A percentile compares a stretch with the other conserved stretches of the same genome.
Evolutionary conservation across 2,797 vertebrate species (phyloP).

Genomic region (Enteromius viviparus): DNA sequence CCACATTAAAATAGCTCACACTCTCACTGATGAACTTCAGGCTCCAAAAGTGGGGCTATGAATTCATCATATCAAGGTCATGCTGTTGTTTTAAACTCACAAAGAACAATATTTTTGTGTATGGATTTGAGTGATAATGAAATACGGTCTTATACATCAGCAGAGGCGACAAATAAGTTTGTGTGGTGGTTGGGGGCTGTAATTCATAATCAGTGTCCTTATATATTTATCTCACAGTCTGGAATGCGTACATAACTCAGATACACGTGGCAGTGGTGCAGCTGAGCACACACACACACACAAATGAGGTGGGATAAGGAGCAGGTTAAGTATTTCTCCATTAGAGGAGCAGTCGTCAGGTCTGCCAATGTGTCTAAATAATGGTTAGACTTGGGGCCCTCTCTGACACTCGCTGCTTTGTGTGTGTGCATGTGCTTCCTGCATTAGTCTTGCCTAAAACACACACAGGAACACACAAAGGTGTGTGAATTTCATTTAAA

Average conservation of each 20-base stretch:
- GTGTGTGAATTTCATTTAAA: constrained; percentile 35
- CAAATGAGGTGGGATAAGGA: constrained; percentile 45
- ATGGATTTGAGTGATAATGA: constrained; percentile 55
- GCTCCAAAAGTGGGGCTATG: constrained; percentile 76
- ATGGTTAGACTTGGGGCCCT: constrained; percentile 50
- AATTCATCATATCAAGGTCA: constrained; percentile 84
- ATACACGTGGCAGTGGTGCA: constrained; percentile 13
- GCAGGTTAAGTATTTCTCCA: constrained; percentile 51
- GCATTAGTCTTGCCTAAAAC: neutral
- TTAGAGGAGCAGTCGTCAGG: constrained; percentile 52
- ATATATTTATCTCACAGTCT: constrained; percentile 26
- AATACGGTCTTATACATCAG: constrained; percentile 42
- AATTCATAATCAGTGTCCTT: constrained; percentile 51
- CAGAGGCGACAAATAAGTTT: constrained; percentile 13
- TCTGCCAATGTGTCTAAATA: constrained; percentile 58
- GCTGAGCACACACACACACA: neutral
- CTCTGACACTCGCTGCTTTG: constrained; percentile 34
- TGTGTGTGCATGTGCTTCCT: constrained; percentile 21
- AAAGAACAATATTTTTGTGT: constrained; percentile 73
- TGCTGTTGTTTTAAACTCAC: constrained; percentile 73
- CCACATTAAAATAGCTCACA: constrained; percentile 59
- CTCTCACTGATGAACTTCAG: constrained; percentile 77
- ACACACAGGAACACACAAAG: neutral
- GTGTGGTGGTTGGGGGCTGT: constrained; percentile 41
- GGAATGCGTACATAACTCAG: constrained; percentile 20